phyloP scores from a whole-genome alignment of 2,888 invertebrate genomes.

The Amaurobius ferox region DNA sequence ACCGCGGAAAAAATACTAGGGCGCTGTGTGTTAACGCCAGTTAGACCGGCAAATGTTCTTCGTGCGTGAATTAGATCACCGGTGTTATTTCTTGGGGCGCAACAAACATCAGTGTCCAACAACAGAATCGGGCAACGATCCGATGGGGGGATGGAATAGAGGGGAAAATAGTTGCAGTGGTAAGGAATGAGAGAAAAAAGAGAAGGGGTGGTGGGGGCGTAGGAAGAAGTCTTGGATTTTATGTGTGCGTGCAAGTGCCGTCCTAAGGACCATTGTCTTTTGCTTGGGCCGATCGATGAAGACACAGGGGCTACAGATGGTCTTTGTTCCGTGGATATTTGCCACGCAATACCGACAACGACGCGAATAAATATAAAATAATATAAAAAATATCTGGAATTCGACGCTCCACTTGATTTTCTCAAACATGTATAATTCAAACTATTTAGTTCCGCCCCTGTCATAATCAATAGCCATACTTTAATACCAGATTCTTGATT shows the following conservation, averaged over 20 bases:
- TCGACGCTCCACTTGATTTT: too few species aligned
- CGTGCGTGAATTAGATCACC: conserved; percentile 1
- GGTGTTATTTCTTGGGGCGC: conserved; percentile 59
- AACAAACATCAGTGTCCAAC: conserved; percentile 35
- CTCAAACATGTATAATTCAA: too few species aligned
- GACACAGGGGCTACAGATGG: conserved; percentile 29
- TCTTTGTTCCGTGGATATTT: conserved; percentile 13
- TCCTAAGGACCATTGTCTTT: conserved; percentile 32
- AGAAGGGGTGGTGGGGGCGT: neutral
- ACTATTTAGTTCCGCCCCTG: too few species aligned
- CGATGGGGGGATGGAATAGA: conserved; percentile 8
- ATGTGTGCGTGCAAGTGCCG: conserved; percentile 50
- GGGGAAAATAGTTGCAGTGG: conserved; percentile 3
- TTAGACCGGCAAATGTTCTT: neutral
- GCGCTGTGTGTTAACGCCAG: neutral
- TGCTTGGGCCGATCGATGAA: neutral
- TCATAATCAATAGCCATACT: too few species aligned
- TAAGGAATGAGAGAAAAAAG: conserved; percentile 19
- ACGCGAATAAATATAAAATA: too few species aligned
- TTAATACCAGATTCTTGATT: too few species aligned
- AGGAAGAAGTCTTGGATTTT: conserved; percentile 48
- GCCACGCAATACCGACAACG: too few species aligned
- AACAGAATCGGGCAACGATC: too few species aligned
- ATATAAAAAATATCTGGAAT: too few species aligned
- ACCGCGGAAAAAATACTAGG: neutral